Evolutionary conservation across 2,888 invertebrate species (phyloP).

Genomic region (Platycheirus rosarum): DNA sequence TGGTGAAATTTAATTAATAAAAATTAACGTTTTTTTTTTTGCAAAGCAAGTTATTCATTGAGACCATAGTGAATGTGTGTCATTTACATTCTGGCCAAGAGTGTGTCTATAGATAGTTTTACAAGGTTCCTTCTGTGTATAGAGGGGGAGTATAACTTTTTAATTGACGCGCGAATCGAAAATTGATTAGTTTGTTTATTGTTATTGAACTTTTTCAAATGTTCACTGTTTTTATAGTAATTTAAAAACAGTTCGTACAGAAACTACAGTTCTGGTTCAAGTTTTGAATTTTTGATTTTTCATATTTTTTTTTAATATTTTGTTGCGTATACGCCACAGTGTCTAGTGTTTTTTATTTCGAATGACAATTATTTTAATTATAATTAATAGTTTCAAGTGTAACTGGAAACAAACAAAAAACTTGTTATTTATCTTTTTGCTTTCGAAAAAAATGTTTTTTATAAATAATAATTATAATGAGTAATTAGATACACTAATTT

Average conservation of each 20-base stretch:
- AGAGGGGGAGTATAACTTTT: slow-evolving; percentile 26
- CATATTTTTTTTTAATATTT: no score
- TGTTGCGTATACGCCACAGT: slow-evolving; percentile 55
- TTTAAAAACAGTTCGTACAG: background rate
- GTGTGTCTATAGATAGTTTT: background rate
- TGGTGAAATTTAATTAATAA: slow-evolving; percentile 55
- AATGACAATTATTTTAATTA: no score
- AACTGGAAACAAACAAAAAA: no score
- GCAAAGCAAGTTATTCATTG: slow-evolving; percentile 14
- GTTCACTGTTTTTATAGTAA: background rate
- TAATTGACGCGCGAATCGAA: slow-evolving; percentile 46
- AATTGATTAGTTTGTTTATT: slow-evolving; percentile 56
- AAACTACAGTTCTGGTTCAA: no score
- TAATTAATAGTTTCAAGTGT: no score
- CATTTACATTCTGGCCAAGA: slow-evolving; percentile 29
- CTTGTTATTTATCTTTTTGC: no score
- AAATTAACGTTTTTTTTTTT: slow-evolving; percentile 6
- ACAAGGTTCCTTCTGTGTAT: slow-evolving; percentile 37
- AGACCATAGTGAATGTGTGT: slow-evolving; percentile 36
- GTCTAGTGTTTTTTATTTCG: background rate
- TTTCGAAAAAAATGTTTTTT: no score
- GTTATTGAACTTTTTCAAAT: slow-evolving; percentile 30
- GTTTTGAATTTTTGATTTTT: no score
- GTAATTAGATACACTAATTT: no score
- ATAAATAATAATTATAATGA: no score